Evolutionary conservation across 2,797 vertebrate genomes (phyloP), one percentile per base, ranked within the genome.

Genomic region (Sitta carolinensis): DNA sequence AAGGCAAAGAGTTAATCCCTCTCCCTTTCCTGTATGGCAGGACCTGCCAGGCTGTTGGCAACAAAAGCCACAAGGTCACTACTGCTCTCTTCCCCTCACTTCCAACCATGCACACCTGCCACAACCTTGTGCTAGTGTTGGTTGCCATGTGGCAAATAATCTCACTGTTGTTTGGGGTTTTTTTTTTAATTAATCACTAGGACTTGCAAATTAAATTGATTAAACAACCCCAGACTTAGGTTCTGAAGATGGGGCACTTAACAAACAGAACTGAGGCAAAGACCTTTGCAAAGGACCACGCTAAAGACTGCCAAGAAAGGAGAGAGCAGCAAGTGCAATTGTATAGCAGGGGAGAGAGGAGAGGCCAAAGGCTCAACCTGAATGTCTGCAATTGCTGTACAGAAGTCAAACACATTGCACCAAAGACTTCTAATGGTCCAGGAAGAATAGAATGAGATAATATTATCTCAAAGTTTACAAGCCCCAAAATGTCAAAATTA

Each of bases 101-200:
- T 84, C 36, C 43, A 79, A 48, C 6, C 38, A 38, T 0, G 0
- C 19, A 45, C 36, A 75, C 70, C 54, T 67, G 45, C 12, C 27
- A 26, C 54, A 85, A 69, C 23, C 19, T 55, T 29, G 62, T 25
- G 30, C 51, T 90, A 69, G 9, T 4, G 16, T 36, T 63, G 43
- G 26, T 4, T 62, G 43, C 32, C 58, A 51, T 22, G 51, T 27
- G 38, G 29, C n/a, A 11, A 83, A 77, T 16, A 77, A 70, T 9
- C 9, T 29, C 1, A 0, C 6, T n/a, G 27, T 11, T 38, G 22
- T 63, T 16, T 26, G 3, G 13, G 5, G 0, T 2, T 23, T 66
- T 68, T 69, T 48, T 25, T 0, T 27, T 0, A 84, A 72, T 59
- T 52, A 73, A 73, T 61, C 36, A 70, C 15, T 47, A 74, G 15